Percentiles rank a stretch among this genome's conserved stretches.
These are phyloP conservation scores for Myiopsitta monachus DNA, from an alignment of 2,113 vertebrate genomes.

Conservation along the genomic window DNA sequence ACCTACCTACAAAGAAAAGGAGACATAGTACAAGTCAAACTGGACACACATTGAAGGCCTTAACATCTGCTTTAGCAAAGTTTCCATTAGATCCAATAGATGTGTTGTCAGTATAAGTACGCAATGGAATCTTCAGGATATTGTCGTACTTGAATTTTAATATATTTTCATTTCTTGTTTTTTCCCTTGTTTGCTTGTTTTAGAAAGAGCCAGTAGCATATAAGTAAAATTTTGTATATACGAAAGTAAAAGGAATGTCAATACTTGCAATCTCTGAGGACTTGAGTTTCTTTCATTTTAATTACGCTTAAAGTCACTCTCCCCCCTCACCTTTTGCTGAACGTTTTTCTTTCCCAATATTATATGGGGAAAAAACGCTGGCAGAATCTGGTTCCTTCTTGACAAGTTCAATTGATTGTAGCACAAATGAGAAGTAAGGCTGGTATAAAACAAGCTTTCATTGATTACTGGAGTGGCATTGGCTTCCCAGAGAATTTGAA, in stretches of 20 bases:
- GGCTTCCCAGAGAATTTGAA: slow-evolving; percentile 40
- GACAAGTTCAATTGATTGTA: slow-evolving; percentile 62
- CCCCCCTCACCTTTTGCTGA: not conserved
- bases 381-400: slow-evolving; percentile 27
- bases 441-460: slow-evolving; percentile 46
- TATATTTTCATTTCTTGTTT: not conserved
- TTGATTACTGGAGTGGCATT: slow-evolving; percentile 33
- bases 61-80: not conserved
- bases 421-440: slow-evolving; percentile 13
- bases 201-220: not conserved
- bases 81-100: not conserved
- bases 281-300: not conserved
- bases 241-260: not conserved
- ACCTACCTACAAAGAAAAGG: not conserved
- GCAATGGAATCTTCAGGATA: not conserved
- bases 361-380: not conserved
- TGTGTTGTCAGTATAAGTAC: not conserved
- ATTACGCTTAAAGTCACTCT: not conserved
- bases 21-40: fast-evolving
- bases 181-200: not conserved
- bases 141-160: slow-evolving; percentile 14
- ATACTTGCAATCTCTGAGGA: not conserved
- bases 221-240: not conserved
- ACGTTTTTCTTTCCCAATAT: slow-evolving; percentile 15
- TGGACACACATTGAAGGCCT: not conserved